Evolutionary conservation across 35 echinoderm and acorn worm genomes (phyloP), one percentile per base, ranked within the genome.

Genomic region (Strongylocentrotus purpuratus): DNA sequence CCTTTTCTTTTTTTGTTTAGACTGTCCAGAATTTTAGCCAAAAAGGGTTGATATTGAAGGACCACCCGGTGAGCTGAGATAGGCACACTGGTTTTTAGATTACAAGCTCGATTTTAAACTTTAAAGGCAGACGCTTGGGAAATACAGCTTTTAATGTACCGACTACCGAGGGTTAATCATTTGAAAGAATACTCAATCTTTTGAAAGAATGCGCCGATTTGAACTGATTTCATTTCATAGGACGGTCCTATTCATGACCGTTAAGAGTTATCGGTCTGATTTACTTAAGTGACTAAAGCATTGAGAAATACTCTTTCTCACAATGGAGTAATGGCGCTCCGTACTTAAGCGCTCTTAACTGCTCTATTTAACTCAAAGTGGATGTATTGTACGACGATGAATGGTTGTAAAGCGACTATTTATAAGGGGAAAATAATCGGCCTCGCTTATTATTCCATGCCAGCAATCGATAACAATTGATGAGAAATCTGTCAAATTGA

Each of bases 401-500:
- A 78, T 78, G 65, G 65, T 28, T 78, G 65, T 78, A 28, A 78
- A n/a, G 7, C 28, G 65, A 78, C 20, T 78, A 28, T 78, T 78
- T n/a, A 17, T n/a, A 28, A 22, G 20, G 8, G 25, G 20, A 8
- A 78, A 78, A 70, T 28, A 78, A 78, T 78, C 65, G 65, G 7
- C 65, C 65, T 78, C 25, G 65, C 65, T 78, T 78, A 78, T 78
- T 78, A 2, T 78, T 78, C 20, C 20, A 78, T 78, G 28, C 28
- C 65, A 78, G 5, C 65, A n/a, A 78, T 78, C 65, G 65, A 78
- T 78, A 78, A 78, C 65, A 78, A 78, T 78, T 78, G 65, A 78
- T 78, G 65, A 78, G 65, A 28, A 78, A 78, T 78, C 65, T 78
- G 65, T 78, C 65, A 78, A 78, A 78, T 78, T 78, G 65, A 78